These are phyloP conservation scores for Halocynthia aurantium DNA, from an alignment of 23 tunicate genomes.

Conservation along the genomic window DNA sequence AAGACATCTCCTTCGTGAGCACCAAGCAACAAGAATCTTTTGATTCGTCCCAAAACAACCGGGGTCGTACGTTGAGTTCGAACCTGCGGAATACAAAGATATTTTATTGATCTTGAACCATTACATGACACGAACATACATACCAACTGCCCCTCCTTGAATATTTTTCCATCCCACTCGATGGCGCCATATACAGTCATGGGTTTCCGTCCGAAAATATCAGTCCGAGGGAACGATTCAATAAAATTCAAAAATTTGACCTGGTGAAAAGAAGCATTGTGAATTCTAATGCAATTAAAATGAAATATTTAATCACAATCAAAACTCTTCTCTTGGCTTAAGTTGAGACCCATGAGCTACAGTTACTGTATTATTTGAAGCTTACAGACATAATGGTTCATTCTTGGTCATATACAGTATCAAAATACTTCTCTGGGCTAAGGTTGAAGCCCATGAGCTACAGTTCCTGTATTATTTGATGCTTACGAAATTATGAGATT, in stretches of 20 bases:
- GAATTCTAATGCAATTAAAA: background rate
- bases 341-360: too few species aligned
- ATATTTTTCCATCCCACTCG: conserved; percentile 72
- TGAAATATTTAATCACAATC: background rate
- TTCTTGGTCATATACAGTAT: too few species aligned
- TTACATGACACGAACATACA: background rate
- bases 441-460: too few species aligned
- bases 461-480: too few species aligned
- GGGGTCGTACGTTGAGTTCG: conserved; percentile 65
- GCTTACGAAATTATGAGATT: too few species aligned
- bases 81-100: conserved; percentile 12
- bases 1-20: conserved; percentile 74
- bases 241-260: conserved; percentile 28
- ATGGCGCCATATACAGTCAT: conserved; percentile 57
- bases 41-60: conserved; percentile 51
- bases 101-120: too few species aligned
- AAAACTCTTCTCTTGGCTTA: too few species aligned
- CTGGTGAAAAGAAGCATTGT: conserved; percentile 2
- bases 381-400: too few species aligned
- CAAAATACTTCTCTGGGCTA: too few species aligned
- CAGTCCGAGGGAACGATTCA: background rate
- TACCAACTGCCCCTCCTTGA: conserved; percentile 60
- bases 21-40: conserved; percentile 55
- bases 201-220: conserved; percentile 2
- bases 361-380: too few species aligned